Evolutionary conservation across 2,113 vertebrate species (phyloP).

Genomic region (Shinisaurus crocodilurus): DNA sequence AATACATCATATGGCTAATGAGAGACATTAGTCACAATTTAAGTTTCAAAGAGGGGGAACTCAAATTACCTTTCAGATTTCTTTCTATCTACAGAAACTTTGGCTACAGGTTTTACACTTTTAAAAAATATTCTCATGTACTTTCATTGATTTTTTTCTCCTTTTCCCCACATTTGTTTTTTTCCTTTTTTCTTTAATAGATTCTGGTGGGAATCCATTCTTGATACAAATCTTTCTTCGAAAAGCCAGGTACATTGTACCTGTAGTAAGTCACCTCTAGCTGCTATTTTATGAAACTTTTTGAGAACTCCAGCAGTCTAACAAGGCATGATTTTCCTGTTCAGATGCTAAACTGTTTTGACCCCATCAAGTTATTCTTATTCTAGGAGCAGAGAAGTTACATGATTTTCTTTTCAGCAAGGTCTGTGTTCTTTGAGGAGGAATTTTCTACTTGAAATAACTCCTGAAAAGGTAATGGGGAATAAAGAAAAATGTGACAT

Average conservation of each 20-base stretch:
- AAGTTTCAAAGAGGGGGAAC: neutral
- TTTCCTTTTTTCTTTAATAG: neutral
- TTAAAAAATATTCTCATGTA: neutral
- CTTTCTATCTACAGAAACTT: neutral
- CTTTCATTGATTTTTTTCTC: neutral
- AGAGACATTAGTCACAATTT: neutral
- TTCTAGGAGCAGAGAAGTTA: neutral
- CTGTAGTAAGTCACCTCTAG: neutral
- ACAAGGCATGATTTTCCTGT: neutral
- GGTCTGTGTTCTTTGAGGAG: neutral
- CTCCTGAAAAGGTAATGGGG: neutral
- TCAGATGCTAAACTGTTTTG: conserved; percentile 2
- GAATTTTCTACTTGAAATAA: conserved; percentile 1
- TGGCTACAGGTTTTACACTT: neutral
- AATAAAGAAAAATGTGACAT: neutral
- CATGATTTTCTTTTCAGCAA: conserved; percentile 7
- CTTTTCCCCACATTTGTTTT: neutral
- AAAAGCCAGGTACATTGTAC: neutral
- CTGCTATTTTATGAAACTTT: neutral
- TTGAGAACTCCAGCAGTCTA: neutral
- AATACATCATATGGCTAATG: neutral
- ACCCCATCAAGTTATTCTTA: neutral
- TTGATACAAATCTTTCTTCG: neutral
- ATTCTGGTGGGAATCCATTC: neutral
- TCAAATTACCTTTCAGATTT: neutral